A percentile compares a stretch with the other conserved stretches of the same genome.
Conservation (phyloP, 2,797 vertebrate species). For the Trematomus bernacchii region DNA sequence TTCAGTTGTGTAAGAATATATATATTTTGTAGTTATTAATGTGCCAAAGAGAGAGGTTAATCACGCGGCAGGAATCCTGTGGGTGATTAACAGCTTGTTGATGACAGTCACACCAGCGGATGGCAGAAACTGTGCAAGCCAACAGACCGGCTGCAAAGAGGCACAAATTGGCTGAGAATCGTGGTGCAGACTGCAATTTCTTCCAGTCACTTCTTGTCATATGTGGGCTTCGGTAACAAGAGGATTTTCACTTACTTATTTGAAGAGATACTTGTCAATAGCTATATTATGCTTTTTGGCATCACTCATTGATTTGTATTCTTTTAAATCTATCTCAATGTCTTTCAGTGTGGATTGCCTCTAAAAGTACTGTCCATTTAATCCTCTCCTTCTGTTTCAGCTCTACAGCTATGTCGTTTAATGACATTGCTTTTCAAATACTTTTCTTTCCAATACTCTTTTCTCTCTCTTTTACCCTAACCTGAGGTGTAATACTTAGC, state of each 20-base stretch:
- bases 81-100: slow-evolving; percentile 62
- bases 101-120: slow-evolving; percentile 37
- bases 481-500: slow-evolving; percentile 19
- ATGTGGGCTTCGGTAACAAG: slow-evolving; percentile 15
- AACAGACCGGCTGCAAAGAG: slow-evolving; percentile 42
- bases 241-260: slow-evolving; percentile 7
- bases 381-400: slow-evolving; percentile 5
- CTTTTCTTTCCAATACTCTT: slow-evolving; percentile 1
- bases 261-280: slow-evolving; percentile 3
- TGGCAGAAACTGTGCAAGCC: slow-evolving; percentile 28
- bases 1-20: slow-evolving; percentile 14
- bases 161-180: slow-evolving; percentile 29
- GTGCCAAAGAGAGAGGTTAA: slow-evolving; percentile 1
- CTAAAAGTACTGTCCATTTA: slow-evolving; percentile 15
- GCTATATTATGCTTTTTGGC: slow-evolving; percentile 8
- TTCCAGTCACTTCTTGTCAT: slow-evolving; percentile 19
- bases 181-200: not conserved
- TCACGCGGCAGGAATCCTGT: slow-evolving; percentile 34
- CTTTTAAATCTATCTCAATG: not conserved
- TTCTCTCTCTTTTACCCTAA: slow-evolving; percentile 6
- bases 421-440: slow-evolving; percentile 11
- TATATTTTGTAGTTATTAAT: not conserved
- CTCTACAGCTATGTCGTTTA: slow-evolving; percentile 15
- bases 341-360: slow-evolving; percentile 5
- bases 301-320: not conserved